phyloP scores from a whole-genome alignment of 2,888 invertebrate species.

The Thereva unica region DNA sequence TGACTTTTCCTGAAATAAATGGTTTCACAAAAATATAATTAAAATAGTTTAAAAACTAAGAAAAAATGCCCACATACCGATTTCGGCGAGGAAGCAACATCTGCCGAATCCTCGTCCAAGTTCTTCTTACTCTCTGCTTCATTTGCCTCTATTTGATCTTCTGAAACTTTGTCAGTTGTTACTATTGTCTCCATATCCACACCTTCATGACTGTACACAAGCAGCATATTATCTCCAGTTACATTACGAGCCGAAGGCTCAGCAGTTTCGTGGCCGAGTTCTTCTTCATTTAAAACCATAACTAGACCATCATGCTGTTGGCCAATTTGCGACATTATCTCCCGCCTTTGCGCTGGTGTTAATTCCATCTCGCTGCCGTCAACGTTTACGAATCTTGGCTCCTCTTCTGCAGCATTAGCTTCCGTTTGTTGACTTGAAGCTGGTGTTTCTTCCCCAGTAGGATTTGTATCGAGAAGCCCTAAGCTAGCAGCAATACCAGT shows the following conservation, averaged over 20 bases:
- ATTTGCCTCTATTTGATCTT: conserved; percentile 43
- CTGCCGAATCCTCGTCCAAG: background rate
- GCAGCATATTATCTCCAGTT: conserved; percentile 46
- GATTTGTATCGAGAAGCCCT: conserved; percentile 58
- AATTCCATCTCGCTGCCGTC: conserved; percentile 58
- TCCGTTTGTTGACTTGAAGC: conserved; percentile 18
- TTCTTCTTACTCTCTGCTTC: conserved; percentile 45
- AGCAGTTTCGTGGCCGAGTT: conserved; percentile 30
- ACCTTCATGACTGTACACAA: conserved; percentile 52
- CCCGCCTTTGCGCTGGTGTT: conserved; percentile 56
- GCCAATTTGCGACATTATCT: conserved; percentile 56
- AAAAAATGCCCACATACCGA: no score
- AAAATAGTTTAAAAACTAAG: no score
- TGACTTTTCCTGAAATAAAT: background rate
- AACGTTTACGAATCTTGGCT: conserved; percentile 60
- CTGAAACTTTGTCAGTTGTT: conserved; percentile 32
- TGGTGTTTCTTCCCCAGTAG: conserved; percentile 27
- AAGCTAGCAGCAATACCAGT: conserved; percentile 64
- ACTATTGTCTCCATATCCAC: background rate
- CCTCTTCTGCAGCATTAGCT: conserved; percentile 41
- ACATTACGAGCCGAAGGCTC: conserved; percentile 25
- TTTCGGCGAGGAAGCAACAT: no score
- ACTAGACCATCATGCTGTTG: conserved; percentile 56
- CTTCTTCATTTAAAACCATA: conserved; percentile 55
- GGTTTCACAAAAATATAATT: no score